Percentiles rank a stretch among this genome's conserved stretches.
Evolutionary conservation across 2,888 invertebrate species (phyloP).

Genomic region (Caenorhabditis sp.): DNA sequence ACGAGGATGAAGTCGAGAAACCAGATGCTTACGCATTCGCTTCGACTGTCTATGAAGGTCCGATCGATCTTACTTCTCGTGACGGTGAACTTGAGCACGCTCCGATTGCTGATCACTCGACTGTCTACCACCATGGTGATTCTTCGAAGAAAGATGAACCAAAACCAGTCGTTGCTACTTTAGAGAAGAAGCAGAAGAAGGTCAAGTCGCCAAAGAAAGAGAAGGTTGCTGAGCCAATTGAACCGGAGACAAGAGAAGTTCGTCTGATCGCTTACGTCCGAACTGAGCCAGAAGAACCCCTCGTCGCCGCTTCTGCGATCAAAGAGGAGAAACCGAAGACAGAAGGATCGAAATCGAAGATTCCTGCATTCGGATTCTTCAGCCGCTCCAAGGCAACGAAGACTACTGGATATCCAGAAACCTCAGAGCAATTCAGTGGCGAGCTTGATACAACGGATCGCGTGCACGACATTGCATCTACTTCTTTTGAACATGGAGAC

Average conservation of each 20-base stretch:
- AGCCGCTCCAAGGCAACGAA: neutral
- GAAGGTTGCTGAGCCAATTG: slow-evolving; percentile 33
- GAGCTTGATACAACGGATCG: slow-evolving; percentile 33
- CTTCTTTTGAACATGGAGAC: slow-evolving; percentile 38
- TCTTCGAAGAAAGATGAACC: slow-evolving; percentile 16
- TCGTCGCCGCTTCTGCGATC: neutral
- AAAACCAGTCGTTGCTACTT: neutral
- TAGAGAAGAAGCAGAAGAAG: slow-evolving; percentile 17
- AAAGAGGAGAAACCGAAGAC: slow-evolving; percentile 25
- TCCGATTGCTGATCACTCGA: slow-evolving; percentile 49
- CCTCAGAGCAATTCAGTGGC: slow-evolving; percentile 30
- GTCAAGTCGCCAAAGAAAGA: slow-evolving; percentile 38
- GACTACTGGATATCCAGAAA: slow-evolving; percentile 8
- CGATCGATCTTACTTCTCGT: slow-evolving; percentile 41
- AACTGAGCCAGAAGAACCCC: slow-evolving; percentile 27
- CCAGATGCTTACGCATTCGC: slow-evolving; percentile 57
- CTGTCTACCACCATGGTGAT: slow-evolving; percentile 61
- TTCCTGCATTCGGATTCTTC: slow-evolving; percentile 42
- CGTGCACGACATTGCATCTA: slow-evolving; percentile 29
- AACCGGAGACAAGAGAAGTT: slow-evolving; percentile 51
- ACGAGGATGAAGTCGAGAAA: slow-evolving; percentile 64
- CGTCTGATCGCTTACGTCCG: slow-evolving; percentile 59
- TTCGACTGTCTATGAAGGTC: slow-evolving; percentile 62
- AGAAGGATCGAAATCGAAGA: slow-evolving; percentile 12
- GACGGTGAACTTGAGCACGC: slow-evolving; percentile 41